Evolutionary conservation across 2,113 vertebrate genomes (phyloP).

Genomic region (Archocentrus centrarchus): DNA sequence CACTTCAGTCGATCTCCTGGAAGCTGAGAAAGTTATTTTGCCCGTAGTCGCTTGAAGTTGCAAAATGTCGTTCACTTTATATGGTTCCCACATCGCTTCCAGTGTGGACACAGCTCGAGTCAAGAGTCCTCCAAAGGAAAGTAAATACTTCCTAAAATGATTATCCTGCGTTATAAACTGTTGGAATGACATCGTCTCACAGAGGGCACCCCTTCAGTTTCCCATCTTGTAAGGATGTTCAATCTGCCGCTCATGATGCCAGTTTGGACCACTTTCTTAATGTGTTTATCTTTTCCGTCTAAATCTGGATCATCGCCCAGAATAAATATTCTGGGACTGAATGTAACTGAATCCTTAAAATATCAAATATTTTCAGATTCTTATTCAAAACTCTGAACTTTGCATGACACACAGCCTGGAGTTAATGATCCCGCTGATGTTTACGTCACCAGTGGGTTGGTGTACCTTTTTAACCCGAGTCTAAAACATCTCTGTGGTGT

Average conservation of each 20-base stretch:
- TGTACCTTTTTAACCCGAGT: no score
- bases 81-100: not conserved
- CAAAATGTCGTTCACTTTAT: not conserved
- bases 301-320: not conserved
- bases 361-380: not conserved
- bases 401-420: not conserved
- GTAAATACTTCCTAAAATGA: not conserved
- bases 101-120: not conserved
- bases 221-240: not conserved
- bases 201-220: not conserved
- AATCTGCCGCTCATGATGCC: no score
- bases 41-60: fast-evolving
- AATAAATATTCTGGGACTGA: not conserved
- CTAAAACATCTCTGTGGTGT: no score
- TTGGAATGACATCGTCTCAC: no score
- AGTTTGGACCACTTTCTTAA: not conserved
- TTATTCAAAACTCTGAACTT: not conserved
- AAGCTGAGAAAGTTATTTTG: not conserved
- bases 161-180: not conserved
- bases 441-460: no score
- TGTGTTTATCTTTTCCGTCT: not conserved
- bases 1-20: not conserved
- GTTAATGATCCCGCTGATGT: not conserved
- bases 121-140: not conserved
- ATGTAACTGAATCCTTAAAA: not conserved